phyloP scores from a whole-genome alignment of 2,113 vertebrate species.

The Spea bombifrons region DNA sequence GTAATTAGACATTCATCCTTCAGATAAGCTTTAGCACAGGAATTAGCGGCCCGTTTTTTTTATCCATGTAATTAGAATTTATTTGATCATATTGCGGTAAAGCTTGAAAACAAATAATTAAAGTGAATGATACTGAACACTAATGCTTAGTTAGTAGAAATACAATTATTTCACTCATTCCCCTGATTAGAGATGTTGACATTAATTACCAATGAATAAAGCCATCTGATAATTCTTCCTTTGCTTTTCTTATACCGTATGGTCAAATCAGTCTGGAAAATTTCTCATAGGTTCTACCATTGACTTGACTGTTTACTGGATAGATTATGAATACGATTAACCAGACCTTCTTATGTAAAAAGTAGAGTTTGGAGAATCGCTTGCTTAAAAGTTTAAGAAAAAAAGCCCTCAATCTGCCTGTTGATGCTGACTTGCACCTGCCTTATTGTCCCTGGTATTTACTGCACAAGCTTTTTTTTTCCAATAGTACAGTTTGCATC shows the following conservation, averaged over 20 bases:
- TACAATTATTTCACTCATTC: slow-evolving; percentile 39
- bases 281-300: not conserved
- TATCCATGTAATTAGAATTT: slow-evolving; percentile 44
- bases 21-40: not conserved
- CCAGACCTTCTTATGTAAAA: too few relatives aligned
- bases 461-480: too few relatives aligned
- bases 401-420: too few relatives aligned
- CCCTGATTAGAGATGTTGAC: slow-evolving; percentile 38
- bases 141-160: slow-evolving; percentile 39
- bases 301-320: slow-evolving; percentile 23
- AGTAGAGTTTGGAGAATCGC: too few relatives aligned
- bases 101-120: slow-evolving; percentile 45
- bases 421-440: too few relatives aligned
- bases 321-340: not conserved
- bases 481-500: too few relatives aligned
- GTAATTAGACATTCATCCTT: slow-evolving; percentile 42
- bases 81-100: slow-evolving; percentile 37
- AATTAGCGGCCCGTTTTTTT: slow-evolving; percentile 38
- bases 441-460: too few relatives aligned
- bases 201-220: slow-evolving; percentile 47
- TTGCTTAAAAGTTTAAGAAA: too few relatives aligned
- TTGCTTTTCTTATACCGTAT: slow-evolving; percentile 9
- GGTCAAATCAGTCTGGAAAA: slow-evolving; percentile 33
- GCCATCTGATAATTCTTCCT: slow-evolving; percentile 31
- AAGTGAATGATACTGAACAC: slow-evolving; percentile 27